Percentiles rank a stretch among this genome's conserved stretches.
Conservation (phyloP, 2,113 vertebrate species). For the Jacana jacana region DNA sequence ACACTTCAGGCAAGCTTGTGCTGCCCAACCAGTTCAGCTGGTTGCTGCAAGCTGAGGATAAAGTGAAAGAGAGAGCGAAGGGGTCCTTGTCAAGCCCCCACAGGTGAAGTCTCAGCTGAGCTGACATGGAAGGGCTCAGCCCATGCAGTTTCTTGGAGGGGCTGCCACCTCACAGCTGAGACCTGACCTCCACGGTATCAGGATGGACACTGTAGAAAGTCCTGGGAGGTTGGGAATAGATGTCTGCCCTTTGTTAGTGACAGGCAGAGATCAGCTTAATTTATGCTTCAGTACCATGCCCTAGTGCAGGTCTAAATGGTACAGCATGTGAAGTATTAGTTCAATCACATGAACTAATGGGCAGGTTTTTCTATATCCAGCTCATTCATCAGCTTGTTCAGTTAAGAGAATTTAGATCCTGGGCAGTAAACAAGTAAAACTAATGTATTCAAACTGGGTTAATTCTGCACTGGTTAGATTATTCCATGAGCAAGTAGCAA, state of each 20-base stretch:
- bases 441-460: not conserved
- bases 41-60: not conserved
- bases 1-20: not conserved
- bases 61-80: not conserved
- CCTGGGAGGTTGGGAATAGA: not conserved
- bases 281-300: not conserved
- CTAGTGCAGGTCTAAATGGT: not conserved
- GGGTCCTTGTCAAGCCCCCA: not conserved
- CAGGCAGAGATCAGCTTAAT: not conserved
- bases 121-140: not conserved
- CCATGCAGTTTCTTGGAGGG: not conserved
- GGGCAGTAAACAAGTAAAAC: not conserved
- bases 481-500: not conserved
- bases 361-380: not conserved
- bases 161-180: not conserved
- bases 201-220: not conserved
- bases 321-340: not conserved
- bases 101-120: not conserved
- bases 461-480: not conserved
- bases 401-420: not conserved
- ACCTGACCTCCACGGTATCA: not conserved
- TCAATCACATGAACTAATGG: not conserved
- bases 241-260: not conserved
- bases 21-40: not conserved
- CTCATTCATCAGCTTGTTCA: not conserved